Base-by-base conservation (phyloP, 2,113 vertebrate genomes). In the rabbit (Oryctolagus cuniculus) region DNA sequence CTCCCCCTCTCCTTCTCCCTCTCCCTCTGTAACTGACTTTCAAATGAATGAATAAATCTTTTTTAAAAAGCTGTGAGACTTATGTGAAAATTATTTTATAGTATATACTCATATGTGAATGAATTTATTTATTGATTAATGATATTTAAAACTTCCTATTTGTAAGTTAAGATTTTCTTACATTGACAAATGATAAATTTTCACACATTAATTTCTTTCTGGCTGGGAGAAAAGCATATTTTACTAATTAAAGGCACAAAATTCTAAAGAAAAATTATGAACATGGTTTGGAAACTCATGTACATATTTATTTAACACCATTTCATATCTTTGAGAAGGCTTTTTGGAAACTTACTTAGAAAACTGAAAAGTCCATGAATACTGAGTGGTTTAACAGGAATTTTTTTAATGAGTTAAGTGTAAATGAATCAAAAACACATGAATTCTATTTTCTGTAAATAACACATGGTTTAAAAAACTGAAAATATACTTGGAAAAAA, bases 371-470 rank as follows among this genome's bases (percentile, higher is more conserved):
- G 85, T 95, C 81, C 78, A 96, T 96, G 94, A 97, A 96, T 96
- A 97, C 95, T 95, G 96, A 96, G 92, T 95, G 90, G 91, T 70
- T 96, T 97, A 95, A 95, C 96, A 92, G 94, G 90, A 95, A 96
- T 96, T 97, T 97, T 44, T 94, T 97, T 95, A 97, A 97, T 96
- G 96, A 97, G 96, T 93, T 96, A 96, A 95, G 95, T 97, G 96
- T 96, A 96, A 97, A 96, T 92, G 97, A 96, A 96, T 97, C 17
- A 95, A 97, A 97, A 97, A 95, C 93, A 95, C 88, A 97, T 75
- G 85, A 95, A 95, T 96, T 97, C 88, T 97, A 91, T 97, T 97
- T 97, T 96, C 96, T 96, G 94, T 97, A 97, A 97, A 97, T 97
- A 97, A 96, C 95, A 97, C 96, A 96, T 96, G 97, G 90, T 87